These are phyloP conservation scores for Drosophila asahinai DNA, from an alignment of 1,140 invertebrate genomes.

Conservation along the genomic window DNA sequence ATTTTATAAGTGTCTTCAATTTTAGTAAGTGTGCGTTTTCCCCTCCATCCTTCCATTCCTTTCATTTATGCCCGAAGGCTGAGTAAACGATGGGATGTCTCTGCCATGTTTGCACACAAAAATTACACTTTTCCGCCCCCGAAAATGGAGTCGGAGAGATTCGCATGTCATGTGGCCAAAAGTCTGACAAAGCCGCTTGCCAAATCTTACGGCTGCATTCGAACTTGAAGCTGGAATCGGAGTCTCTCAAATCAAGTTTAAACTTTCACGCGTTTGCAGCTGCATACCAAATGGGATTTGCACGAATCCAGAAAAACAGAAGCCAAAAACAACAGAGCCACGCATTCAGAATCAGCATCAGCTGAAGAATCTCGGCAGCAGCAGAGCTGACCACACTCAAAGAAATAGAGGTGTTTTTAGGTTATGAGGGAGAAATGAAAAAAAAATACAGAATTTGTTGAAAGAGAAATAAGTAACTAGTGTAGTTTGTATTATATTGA, in stretches of 20 bases:
- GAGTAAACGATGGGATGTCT: slow-evolving; percentile 49
- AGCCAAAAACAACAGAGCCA: slow-evolving; percentile 40
- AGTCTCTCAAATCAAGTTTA: slow-evolving; percentile 67
- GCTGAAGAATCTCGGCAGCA: slow-evolving; percentile 58
- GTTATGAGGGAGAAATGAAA: too few relatives aligned
- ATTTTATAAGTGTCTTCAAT: slow-evolving; percentile 84
- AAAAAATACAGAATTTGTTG: too few relatives aligned
- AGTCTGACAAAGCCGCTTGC: slow-evolving; percentile 51
- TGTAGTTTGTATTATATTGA: too few relatives aligned
- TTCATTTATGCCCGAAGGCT: slow-evolving; percentile 18
- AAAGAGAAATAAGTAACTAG: too few relatives aligned
- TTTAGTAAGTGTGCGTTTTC: slow-evolving; percentile 78
- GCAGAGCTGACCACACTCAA: slow-evolving; percentile 36
- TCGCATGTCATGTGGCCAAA: slow-evolving; percentile 50
- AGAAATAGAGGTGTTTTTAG: background rate
- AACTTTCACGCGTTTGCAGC: slow-evolving; percentile 72
- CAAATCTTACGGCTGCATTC: slow-evolving; percentile 20
- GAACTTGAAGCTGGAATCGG: slow-evolving; percentile 27
- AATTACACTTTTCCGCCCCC: slow-evolving; percentile 45
- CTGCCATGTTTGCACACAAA: slow-evolving; percentile 56
- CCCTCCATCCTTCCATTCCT: background rate
- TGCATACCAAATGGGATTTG: slow-evolving; percentile 74
- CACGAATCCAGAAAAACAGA: slow-evolving; percentile 16
- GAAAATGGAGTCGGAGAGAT: slow-evolving; percentile 15
- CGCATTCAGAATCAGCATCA: slow-evolving; percentile 19